Base-by-base conservation (phyloP, 1,140 invertebrate species). In the Himalopsyche phryganea region DNA sequence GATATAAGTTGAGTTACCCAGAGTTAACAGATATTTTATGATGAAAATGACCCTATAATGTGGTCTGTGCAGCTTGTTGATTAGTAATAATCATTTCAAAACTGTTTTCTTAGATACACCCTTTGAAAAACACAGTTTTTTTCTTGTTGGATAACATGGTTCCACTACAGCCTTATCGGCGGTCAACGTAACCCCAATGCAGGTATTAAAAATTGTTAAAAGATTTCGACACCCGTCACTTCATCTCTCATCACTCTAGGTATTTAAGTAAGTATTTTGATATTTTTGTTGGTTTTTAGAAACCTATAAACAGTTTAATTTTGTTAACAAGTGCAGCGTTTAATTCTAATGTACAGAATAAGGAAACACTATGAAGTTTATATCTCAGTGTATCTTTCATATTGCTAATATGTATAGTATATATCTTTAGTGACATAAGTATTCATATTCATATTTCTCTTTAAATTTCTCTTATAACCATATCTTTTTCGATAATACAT, bases 281-380 rank as follows among this genome's bases (percentile, higher is more conserved):
- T 63, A 51, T 59, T 53, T 60, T 60, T 46, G 57, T 63, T 55
- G 61, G 61, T 63, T 63, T 63, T 10, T 63, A 63, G 61, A 63
- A 63, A 63, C 61, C 61, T 52, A 44, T 58, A 36, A 59, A 59
- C 42, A 46, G 45, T 56, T 63, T 63, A 45, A 50, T 32, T 59
- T 54, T 57, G 56, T 63, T 58, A 40, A 53, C 40, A 63, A 59
- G 52, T 63, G 61, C 61, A 60, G 61, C 61, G 61, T 63, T 63
- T 63, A 57, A 63, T 63, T 63, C 61, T 63, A 63, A 63, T 63
- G 61, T 63, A 63, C 61, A 60, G 56, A 52, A 51, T 63, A 63
- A 63, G 61, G 52, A 50, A 49, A 60, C 61, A 63, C 61, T 58
- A 47, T 44, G 56, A 50, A 49, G 45, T 54, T 58, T 63, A 28